These are phyloP conservation scores for Uropetala carovei DNA, from an alignment of 2,888 invertebrate genomes.

Conservation along the genomic window DNA sequence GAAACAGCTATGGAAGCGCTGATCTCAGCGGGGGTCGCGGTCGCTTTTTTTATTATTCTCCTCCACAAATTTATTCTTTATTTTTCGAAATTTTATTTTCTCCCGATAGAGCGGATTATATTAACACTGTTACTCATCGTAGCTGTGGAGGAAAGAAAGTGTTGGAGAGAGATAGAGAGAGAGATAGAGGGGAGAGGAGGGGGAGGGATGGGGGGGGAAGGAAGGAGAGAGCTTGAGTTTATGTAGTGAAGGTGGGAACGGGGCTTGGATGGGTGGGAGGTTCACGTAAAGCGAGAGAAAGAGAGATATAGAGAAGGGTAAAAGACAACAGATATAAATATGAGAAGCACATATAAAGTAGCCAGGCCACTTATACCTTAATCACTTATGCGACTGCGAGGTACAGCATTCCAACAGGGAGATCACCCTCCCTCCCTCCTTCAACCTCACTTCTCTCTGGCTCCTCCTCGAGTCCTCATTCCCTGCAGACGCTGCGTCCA, in stretches of 20 bases:
- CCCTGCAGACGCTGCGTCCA: neutral
- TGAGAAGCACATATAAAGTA: slow-evolving; percentile 64
- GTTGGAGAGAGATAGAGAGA: neutral
- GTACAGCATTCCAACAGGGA: slow-evolving; percentile 51
- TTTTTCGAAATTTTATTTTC: slow-evolving; percentile 30
- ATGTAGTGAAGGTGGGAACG: neutral
- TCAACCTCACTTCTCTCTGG: neutral
- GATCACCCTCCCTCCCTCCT: neutral
- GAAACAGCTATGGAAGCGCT: slow-evolving; percentile 21
- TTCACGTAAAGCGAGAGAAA: neutral
- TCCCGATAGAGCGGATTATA: slow-evolving; percentile 40
- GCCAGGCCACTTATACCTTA: slow-evolving; percentile 63
- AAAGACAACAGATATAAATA: slow-evolving; percentile 64
- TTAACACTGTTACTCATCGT: neutral
- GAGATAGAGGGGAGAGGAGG: neutral
- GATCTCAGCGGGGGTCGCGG: slow-evolving; percentile 44
- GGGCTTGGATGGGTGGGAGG: neutral
- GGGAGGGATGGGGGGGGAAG: neutral
- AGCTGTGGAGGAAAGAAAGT: neutral
- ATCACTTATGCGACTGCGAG: slow-evolving; percentile 51
- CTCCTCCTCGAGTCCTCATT: neutral
- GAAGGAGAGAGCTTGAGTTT: neutral
- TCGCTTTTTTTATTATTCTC: neutral
- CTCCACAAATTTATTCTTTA: neutral
- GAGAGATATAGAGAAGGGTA: slow-evolving; percentile 35